A percentile compares a stretch with the other conserved stretches of the same genome.
phyloP scores from a whole-genome alignment of 1,140 invertebrate species.

The Papilio aristodemus region DNA sequence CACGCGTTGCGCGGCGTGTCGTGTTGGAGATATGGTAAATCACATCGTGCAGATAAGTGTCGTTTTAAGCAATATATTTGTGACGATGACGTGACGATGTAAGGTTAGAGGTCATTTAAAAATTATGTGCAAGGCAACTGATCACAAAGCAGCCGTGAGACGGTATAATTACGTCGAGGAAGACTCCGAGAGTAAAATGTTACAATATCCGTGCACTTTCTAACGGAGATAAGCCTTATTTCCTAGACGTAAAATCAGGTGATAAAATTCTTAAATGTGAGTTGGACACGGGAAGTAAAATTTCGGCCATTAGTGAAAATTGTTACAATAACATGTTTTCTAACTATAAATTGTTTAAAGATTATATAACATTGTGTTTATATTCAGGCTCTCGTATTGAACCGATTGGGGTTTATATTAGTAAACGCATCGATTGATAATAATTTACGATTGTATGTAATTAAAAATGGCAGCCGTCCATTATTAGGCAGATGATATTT shows the following conservation, averaged over 20 bases:
- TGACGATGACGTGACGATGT: conserved; percentile 34
- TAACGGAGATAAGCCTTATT: conserved; percentile 32
- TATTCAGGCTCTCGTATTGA: conserved; percentile 35
- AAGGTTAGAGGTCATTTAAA: conserved; percentile 38
- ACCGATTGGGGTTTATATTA: conserved; percentile 37
- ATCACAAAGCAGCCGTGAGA: background rate
- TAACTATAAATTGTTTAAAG: conserved; percentile 9
- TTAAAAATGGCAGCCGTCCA: conserved; percentile 32
- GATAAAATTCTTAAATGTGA: conserved; percentile 4
- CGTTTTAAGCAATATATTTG: conserved; percentile 36
- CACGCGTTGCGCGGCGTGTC: conserved; percentile 22
- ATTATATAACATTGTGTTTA: conserved; percentile 35
- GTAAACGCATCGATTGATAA: conserved; percentile 16
- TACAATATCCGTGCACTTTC: conserved; percentile 22
- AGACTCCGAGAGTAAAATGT: conserved; percentile 11
- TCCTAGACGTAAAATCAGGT: background rate
- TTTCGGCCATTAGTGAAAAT: conserved; percentile 33
- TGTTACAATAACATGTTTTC: conserved; percentile 26
- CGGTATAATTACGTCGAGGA: conserved; percentile 23
- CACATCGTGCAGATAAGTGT: conserved; percentile 37
- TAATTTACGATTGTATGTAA: too few species aligned
- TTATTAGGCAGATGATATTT: conserved; percentile 30
- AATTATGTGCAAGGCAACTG: conserved; percentile 26
- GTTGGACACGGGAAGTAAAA: conserved; percentile 23
- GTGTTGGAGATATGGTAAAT: conserved; percentile 38